phyloP scores from a whole-genome alignment of 2,797 vertebrate species.

The Pipistrellus kuhlii region DNA sequence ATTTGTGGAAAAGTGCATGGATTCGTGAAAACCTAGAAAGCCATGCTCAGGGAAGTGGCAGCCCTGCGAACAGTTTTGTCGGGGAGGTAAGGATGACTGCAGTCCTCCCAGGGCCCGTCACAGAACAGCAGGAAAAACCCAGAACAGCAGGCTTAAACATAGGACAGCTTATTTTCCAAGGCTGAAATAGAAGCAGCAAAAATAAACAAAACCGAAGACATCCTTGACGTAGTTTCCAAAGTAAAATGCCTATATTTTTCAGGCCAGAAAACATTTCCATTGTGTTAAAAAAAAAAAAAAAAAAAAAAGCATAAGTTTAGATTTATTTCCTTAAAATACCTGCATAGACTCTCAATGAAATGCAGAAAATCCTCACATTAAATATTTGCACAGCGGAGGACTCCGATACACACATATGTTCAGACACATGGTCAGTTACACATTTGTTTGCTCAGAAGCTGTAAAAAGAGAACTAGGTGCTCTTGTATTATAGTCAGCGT shows the following conservation, averaged over 20 bases:
- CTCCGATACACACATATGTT: not conserved
- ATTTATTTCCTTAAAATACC: not conserved
- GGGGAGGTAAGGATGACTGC: not conserved
- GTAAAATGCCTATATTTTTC: not conserved
- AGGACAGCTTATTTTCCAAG: not conserved
- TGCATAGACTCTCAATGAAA: constrained; percentile 60
- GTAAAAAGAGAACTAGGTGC: not conserved
- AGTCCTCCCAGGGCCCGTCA: not conserved
- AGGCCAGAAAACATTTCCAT: not conserved
- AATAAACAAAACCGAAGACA: constrained; percentile 42
- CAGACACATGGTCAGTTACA: constrained; percentile 25
- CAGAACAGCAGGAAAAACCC: not conserved
- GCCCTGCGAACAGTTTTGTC: not conserved
- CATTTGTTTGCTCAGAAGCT: not conserved
- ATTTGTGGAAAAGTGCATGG: not conserved
- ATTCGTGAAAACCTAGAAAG: not conserved
- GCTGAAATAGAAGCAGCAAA: constrained; percentile 39
- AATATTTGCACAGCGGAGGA: not conserved
- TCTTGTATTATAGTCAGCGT: not conserved
- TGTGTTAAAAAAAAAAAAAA: not conserved
- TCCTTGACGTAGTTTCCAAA: constrained; percentile 37
- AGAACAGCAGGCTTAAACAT: constrained; percentile 41
- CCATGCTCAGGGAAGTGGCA: not conserved
- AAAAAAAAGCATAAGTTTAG: constrained; percentile 5
- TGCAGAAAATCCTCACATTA: constrained; percentile 28